Evolutionary conservation across 2,888 invertebrate species (phyloP).

Genomic region (Sarcophaga subvicina): DNA sequence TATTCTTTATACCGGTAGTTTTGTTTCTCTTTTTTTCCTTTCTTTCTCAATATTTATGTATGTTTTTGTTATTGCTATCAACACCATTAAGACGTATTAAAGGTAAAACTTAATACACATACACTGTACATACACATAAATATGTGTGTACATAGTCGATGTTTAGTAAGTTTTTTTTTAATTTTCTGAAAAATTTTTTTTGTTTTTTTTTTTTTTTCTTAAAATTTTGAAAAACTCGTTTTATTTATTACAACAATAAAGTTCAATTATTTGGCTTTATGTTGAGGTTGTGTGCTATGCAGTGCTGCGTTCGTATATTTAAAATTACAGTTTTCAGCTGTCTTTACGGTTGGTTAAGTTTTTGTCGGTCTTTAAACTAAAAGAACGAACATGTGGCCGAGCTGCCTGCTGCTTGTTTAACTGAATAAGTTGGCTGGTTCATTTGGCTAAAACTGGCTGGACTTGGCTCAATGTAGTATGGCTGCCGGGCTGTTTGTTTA

Average conservation of each 20-base stretch:
- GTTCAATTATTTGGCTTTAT: constrained; percentile 61
- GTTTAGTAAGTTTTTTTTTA: neutral
- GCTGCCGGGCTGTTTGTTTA: constrained; percentile 13
- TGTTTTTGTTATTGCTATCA: neutral
- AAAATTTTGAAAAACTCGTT: constrained; percentile 38
- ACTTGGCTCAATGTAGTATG: constrained; percentile 14
- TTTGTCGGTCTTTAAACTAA: constrained; percentile 62
- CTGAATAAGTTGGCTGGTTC: constrained; percentile 11
- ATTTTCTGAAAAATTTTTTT: neutral
- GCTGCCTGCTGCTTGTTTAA: constrained; percentile 15
- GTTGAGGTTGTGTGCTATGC: constrained; percentile 30
- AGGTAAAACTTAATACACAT: constrained; percentile 22
- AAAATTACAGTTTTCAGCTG: constrained; percentile 67
- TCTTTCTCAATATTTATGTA: neutral
- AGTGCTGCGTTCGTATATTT: constrained; percentile 3
- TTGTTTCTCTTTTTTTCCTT: constrained; percentile 1
- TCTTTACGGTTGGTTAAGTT: constrained; percentile 65
- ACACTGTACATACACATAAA: neutral
- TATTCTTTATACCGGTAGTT: constrained; percentile 45
- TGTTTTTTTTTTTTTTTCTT: neutral
- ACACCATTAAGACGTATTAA: neutral
- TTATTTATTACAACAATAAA: constrained; percentile 46
- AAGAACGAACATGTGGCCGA: constrained; percentile 37
- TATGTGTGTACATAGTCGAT: neutral
- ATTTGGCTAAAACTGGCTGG: constrained; percentile 26